Conservation (phyloP, 2,113 vertebrate genomes). For the Leptodactylus fuscus region DNA sequence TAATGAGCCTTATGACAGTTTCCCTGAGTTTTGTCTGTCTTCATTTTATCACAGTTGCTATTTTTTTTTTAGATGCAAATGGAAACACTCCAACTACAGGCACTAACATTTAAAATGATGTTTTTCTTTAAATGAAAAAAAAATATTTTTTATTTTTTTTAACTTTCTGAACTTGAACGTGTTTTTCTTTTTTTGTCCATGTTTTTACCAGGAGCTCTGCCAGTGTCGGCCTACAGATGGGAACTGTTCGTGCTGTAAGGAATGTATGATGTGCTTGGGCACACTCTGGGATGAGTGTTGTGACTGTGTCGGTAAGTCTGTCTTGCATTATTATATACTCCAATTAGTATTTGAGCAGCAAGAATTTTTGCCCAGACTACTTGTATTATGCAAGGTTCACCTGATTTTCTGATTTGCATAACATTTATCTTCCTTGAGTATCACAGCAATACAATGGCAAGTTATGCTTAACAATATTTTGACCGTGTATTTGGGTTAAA, state of each 20-base stretch:
- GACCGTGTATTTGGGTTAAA: no score
- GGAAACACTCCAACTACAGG: not conserved
- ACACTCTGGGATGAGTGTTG: constrained; percentile 98
- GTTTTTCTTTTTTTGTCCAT: not conserved
- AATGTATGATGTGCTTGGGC: constrained; percentile 97
- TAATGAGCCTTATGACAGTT: constrained; percentile 27
- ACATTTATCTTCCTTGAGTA: no score
- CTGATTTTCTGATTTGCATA: no score
- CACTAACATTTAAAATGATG: no score
- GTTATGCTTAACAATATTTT: no score
- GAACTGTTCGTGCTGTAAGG: constrained; percentile 97
- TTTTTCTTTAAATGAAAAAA: no score
- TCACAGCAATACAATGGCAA: no score
- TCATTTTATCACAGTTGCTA: not conserved
- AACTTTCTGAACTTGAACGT: not conserved
- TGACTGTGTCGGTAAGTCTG: constrained; percentile 94
- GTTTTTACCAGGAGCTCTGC: constrained; percentile 88
- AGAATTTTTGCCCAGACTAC: no score
- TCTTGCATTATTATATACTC: not conserved
- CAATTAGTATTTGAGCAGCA: no score
- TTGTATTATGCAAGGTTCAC: no score
- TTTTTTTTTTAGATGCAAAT: not conserved
- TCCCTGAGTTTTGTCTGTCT: constrained; percentile 3
- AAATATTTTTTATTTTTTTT: not conserved
- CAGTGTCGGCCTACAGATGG: constrained; percentile 95